phyloP scores from a whole-genome alignment of 2,797 vertebrate genomes.

The Nyctibius grandis region DNA sequence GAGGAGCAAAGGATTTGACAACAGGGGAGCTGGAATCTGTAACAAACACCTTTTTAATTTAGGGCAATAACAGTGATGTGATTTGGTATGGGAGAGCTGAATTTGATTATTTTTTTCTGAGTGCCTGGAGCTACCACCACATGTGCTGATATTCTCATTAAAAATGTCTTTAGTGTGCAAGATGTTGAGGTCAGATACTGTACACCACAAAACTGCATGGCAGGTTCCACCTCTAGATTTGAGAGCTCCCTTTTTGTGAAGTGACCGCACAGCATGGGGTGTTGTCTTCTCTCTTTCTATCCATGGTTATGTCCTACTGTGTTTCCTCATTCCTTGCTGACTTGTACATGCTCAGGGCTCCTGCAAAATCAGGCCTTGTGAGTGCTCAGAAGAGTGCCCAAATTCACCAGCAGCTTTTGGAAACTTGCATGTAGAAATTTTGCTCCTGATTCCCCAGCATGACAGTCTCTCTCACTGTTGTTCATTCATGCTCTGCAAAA shows the following conservation, averaged over 20 bases:
- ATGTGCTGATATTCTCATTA: neutral
- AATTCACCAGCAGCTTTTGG: neutral
- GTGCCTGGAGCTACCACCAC: neutral
- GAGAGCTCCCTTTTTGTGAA: neutral
- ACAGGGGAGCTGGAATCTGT: neutral
- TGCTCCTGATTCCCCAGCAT: neutral
- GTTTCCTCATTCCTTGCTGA: neutral
- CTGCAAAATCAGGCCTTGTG: neutral
- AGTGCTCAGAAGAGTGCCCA: neutral
- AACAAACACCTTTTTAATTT: conserved; percentile 42
- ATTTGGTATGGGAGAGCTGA: neutral
- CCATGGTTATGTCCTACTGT: neutral
- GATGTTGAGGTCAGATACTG: neutral
- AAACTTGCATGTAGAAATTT: neutral
- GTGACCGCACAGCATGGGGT: neutral
- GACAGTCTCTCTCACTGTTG: neutral
- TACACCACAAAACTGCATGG: neutral
- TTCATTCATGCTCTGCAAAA: neutral
- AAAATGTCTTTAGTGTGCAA: neutral
- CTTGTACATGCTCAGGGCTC: neutral
- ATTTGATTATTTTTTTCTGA: neutral
- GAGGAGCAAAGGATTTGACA: conserved; percentile 18
- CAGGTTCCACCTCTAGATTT: neutral
- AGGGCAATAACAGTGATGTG: neutral
- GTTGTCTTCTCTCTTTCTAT: neutral